These are phyloP conservation scores for Dolichotis patagonum DNA, from an alignment of 2,113 vertebrate genomes.

Conservation along the genomic window DNA sequence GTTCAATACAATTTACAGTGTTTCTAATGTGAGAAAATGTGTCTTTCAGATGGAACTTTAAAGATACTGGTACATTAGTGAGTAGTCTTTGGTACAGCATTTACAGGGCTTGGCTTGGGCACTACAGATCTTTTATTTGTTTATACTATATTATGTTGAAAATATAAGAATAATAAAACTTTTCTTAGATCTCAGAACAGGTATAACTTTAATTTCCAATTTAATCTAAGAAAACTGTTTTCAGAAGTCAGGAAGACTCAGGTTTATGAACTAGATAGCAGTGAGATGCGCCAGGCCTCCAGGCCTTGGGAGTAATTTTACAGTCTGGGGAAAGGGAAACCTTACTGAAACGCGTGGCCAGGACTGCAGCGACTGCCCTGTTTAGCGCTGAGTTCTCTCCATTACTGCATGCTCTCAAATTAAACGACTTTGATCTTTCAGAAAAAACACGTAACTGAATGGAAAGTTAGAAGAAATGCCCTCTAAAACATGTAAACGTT, in stretches of 20 bases:
- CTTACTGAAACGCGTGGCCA: neutral
- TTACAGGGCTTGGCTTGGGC: neutral
- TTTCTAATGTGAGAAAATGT: slow-evolving; percentile 47
- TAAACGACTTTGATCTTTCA: neutral
- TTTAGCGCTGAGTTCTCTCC: neutral
- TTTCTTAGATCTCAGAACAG: neutral
- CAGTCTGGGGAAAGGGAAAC: neutral
- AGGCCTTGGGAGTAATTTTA: neutral
- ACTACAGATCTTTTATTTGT: slow-evolving; percentile 2
- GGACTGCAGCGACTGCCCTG: neutral
- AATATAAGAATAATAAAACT: neutral
- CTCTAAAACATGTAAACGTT: slow-evolving; percentile 36
- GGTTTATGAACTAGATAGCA: neutral
- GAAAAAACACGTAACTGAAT: neutral
- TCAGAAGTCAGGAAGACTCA: slow-evolving; percentile 8
- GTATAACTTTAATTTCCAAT: slow-evolving; percentile 24
- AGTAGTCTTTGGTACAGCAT: neutral
- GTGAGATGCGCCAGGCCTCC: neutral
- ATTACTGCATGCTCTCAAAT: neutral
- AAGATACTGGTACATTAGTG: neutral
- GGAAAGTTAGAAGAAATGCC: neutral
- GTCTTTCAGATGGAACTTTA: neutral
- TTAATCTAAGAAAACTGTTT: slow-evolving; percentile 10
- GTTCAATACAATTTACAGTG: slow-evolving; percentile 9
- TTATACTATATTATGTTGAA: neutral